Conservation (phyloP, 1,140 invertebrate species). For the Microplitis demolitor region DNA sequence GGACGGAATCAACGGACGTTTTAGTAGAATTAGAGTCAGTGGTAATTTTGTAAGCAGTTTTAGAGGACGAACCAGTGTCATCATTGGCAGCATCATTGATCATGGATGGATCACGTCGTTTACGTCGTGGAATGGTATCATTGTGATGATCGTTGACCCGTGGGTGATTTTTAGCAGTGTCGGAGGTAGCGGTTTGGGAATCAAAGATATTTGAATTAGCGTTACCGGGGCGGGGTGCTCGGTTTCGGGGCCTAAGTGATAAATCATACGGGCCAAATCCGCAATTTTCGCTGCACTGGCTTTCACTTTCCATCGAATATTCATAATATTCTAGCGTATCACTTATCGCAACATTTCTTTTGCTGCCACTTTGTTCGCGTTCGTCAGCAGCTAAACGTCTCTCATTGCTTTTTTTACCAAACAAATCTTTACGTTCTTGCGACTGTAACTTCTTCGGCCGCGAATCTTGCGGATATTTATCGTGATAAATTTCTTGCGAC, state of each 20-base stretch:
- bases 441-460: too few species aligned
- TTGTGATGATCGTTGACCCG: constrained; percentile 45
- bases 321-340: constrained; percentile 61
- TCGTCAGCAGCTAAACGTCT: background rate
- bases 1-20: constrained; percentile 3
- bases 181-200: constrained; percentile 62
- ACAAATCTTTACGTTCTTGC: too few species aligned
- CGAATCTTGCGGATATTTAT: too few species aligned
- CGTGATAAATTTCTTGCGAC: too few species aligned
- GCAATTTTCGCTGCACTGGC: constrained; percentile 62
- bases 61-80: background rate
- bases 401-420: constrained; percentile 11
- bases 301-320: constrained; percentile 62
- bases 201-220: constrained; percentile 64
- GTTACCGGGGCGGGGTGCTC: constrained; percentile 61
- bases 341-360: constrained; percentile 60
- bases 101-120: background rate
- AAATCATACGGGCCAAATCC: constrained; percentile 61
- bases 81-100: constrained; percentile 12
- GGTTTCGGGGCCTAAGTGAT: constrained; percentile 59
- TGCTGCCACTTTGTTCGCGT: constrained; percentile 41
- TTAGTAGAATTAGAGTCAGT: background rate
- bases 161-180: constrained; percentile 58
- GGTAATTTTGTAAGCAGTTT: background rate
- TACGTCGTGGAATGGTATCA: constrained; percentile 23